Base-by-base conservation (phyloP, 1,140 invertebrate species). In the Papilio dardanus region DNA sequence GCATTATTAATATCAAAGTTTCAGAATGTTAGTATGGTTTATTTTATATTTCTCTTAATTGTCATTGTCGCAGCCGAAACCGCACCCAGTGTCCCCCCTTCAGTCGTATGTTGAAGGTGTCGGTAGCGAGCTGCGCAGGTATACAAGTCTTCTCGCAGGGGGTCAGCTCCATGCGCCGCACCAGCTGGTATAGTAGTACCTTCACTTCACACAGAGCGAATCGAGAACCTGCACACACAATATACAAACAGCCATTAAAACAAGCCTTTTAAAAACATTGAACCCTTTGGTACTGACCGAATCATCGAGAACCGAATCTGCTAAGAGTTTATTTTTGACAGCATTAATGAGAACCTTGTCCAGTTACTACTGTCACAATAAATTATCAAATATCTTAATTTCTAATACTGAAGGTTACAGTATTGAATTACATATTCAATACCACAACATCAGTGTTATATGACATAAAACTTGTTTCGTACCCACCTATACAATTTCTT, bases 401-500 rank as follows among this genome's bases (percentile, higher is more conserved):
- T 10, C 35, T 37, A 3, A 8, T 10, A 14, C 10, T 37, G 35
- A 37, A 37, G 8, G 35, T 3, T 37, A 3, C 10, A 12, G 8
- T 37, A 37, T 37, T 14, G 35, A 37, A 37, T 37, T 37, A 37
- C 35, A 2, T 37, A 37, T 37, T 37, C 10, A 37, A 37, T 37
- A 37, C 35, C 35, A 37, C 35, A 37, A 37, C 35, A 37, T 14
- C 35, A 37, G 35, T 37, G 35, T 30, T 5, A 74, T 14, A 40
- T 33, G 50, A 54, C 21, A 66, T 46, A 30, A 74, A 21, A 37
- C 35, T 37, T 37, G 35, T 37, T 37, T 14, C 35, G 35, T 37
- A 37, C 35, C 14, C 35, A 92, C 95, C 95, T 54, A 96, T 94
- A 81, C 95, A 96, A 79, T 95, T 95, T 62, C 95, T 89, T 3